Evolutionary conservation across 2,113 vertebrate species (phyloP).

Genomic region (Eptatretus burgeri): DNA sequence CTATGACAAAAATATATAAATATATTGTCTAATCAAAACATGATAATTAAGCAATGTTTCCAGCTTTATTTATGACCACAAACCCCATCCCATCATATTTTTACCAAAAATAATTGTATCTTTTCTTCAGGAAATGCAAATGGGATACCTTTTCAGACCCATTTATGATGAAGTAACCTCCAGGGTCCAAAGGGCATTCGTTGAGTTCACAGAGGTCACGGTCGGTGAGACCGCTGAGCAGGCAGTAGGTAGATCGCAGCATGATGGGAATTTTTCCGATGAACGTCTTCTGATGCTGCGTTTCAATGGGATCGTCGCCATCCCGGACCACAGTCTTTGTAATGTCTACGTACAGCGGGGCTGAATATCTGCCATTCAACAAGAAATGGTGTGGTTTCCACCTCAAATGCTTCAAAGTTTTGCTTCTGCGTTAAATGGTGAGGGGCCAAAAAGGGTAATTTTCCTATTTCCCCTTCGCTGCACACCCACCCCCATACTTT

Average conservation of each 20-base stretch:
- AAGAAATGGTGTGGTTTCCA: slow-evolving; percentile 8
- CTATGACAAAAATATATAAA: neutral
- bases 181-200: slow-evolving; percentile 78
- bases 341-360: slow-evolving; percentile 85
- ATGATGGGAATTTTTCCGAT: slow-evolving; percentile 98
- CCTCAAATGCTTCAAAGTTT: no score
- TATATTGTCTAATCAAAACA: no score
- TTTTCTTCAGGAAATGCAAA: no score
- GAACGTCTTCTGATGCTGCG: slow-evolving; percentile 93
- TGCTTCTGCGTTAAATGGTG: no score
- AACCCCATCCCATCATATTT: no score
- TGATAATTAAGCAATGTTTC: no score
- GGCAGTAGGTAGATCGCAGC: slow-evolving; percentile 81
- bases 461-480: no score
- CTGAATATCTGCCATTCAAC: slow-evolving; percentile 45
- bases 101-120: no score
- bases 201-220: slow-evolving; percentile 85
- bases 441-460: no score
- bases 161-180: slow-evolving; percentile 96
- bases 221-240: slow-evolving; percentile 66
- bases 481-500: no score
- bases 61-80: no score
- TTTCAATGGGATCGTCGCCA: slow-evolving; percentile 76
- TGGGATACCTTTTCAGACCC: slow-evolving; percentile 73
- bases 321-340: slow-evolving; percentile 96